Evolutionary conservation across 2,113 vertebrate species (phyloP).

Genomic region (Tor tambroides): DNA sequence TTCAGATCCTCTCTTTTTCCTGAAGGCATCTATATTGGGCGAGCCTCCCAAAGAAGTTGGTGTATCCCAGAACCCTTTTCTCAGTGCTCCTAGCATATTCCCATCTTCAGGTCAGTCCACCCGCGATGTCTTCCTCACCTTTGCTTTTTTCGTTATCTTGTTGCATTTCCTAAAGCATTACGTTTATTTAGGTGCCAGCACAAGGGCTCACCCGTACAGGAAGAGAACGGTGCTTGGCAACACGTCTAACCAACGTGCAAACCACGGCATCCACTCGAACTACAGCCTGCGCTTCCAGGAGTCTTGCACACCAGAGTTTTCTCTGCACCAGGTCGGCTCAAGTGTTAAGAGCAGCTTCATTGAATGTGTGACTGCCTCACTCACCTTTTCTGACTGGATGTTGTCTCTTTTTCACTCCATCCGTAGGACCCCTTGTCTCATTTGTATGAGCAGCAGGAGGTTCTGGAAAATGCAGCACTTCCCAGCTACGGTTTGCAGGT

Average conservation of each 20-base stretch:
- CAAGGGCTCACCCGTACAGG: conserved; percentile 78
- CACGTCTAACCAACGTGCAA: conserved; percentile 71
- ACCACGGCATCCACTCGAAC: conserved; percentile 67
- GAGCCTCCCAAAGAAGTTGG: conserved; percentile 85
- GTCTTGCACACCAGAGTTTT: conserved; percentile 75
- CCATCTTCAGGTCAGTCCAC: conserved; percentile 71
- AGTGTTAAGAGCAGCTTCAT: neutral
- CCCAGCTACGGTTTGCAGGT: conserved; percentile 80
- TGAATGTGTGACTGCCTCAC: neutral
- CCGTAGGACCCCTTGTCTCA: conserved; percentile 78
- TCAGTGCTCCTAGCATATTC: conserved; percentile 77
- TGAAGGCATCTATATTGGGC: conserved; percentile 81
- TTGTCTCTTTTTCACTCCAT: conserved; percentile 23
- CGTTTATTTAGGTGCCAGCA: conserved; percentile 47
- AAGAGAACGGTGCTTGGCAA: conserved; percentile 77
- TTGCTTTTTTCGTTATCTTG: neutral
- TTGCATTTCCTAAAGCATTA: neutral
- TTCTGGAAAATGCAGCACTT: conserved; percentile 66
- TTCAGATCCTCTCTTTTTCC: neutral
- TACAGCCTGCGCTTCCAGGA: conserved; percentile 78
- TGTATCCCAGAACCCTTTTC: conserved; percentile 79
- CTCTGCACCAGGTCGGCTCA: conserved; percentile 68
- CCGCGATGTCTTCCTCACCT: neutral
- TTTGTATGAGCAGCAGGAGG: conserved; percentile 79
- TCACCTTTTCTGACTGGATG: neutral